Evolutionary conservation across 1,140 invertebrate species (phyloP), one percentile per base, ranked within the genome.

Genomic region (Meteorus sp.): DNA sequence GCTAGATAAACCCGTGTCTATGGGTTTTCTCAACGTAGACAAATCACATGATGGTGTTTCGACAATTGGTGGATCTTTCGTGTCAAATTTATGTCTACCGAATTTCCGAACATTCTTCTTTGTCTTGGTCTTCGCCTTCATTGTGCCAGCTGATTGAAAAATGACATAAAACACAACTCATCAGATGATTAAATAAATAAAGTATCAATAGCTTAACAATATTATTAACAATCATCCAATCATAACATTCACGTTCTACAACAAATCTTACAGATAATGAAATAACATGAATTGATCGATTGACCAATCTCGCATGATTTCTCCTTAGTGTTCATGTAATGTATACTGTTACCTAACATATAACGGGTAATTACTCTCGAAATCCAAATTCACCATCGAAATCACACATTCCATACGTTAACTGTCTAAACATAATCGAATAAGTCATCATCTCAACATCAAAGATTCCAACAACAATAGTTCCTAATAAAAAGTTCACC

Each of bases 1-100:
- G 25, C 83, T 84, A 25, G 83, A 82, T 41, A 86, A 69, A 67
- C 84, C 85, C 22, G 84, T 86, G 17, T 78, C 74, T 63, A 88
- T 80, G 17, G 86, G 85, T 68, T 85, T 86, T 62, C 85, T 79
- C 44, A 89, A 73, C 41, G 85, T 65, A 52, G 85, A 83, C 62
- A 84, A 79, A 68, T 88, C 86, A 35, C 27, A 44, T 7, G 1
- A 44, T 19, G 80, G 51, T n/a, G 33, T 13, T 48, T 56, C 54
- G 9, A 37, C 41, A 7, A 19, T 41, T 17, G 11, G 25, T 6
- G 53, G 17, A 50, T 58, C 54, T 27, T 52, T 60, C 9, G 19
- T 37, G 1, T 20, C 9, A 43, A 53, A 54, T 51, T 63, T 61
- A 11, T 56, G 43, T 54, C 50, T 55, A 22, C 25, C 27, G 13